Conservation (phyloP, 2,888 invertebrate species). For the Thymelicus acteon region DNA sequence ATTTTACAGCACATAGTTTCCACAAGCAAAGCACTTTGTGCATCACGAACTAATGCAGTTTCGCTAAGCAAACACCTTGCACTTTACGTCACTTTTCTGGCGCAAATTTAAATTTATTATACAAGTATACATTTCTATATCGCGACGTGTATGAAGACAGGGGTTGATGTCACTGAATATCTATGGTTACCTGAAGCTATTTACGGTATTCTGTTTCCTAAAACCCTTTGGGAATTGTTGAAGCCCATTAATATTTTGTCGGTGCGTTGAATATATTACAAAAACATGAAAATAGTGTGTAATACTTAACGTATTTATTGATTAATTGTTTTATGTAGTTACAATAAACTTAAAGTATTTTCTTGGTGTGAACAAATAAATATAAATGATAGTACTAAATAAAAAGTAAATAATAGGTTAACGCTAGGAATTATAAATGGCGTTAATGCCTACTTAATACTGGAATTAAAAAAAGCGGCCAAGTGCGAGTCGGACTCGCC, state of each 20-base stretch:
- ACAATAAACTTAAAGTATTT: too few relatives aligned
- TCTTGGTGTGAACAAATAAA: too few relatives aligned
- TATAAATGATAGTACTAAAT: too few relatives aligned
- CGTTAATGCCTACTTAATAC: too few relatives aligned
- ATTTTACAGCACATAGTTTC: background rate
- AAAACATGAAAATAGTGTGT: background rate
- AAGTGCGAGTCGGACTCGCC: too few relatives aligned
- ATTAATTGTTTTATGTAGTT: too few relatives aligned
- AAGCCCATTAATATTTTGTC: background rate
- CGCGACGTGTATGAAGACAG: background rate
- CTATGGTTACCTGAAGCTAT: background rate
- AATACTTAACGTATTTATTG: too few relatives aligned
- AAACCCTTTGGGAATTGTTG: background rate
- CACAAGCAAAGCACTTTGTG: slow-evolving; percentile 20
- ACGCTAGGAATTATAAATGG: too few relatives aligned
- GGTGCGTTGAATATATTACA: background rate
- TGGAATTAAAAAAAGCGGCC: too few relatives aligned
- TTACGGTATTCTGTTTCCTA: background rate
- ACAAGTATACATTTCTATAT: background rate
- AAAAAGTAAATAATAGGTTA: too few relatives aligned
- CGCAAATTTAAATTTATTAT: slow-evolving; percentile 11
- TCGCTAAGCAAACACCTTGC: slow-evolving; percentile 19
- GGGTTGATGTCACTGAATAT: background rate
- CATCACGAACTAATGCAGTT: slow-evolving; percentile 23
- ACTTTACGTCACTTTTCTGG: slow-evolving; percentile 12